Evolutionary conservation across 2,888 invertebrate species (phyloP), one percentile per base, ranked within the genome.

Genomic region (Catocala nupta): DNA sequence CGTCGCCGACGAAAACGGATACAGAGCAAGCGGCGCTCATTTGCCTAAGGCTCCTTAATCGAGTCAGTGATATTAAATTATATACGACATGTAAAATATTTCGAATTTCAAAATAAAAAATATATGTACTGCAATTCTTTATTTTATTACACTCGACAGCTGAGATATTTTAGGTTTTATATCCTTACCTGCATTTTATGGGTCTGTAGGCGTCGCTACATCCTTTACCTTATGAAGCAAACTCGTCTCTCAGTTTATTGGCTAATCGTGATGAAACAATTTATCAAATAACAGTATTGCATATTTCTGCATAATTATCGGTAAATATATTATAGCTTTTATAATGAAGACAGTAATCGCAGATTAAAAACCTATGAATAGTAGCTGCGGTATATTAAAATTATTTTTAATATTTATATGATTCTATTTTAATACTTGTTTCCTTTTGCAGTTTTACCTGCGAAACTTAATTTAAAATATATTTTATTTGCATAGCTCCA

Each of bases 1-100:
- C 76, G 91, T 92, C 5, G 96, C 96, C 45, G 96, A 96, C 75
- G 96, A 96, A 80, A 95, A 96, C 66, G 95, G 95, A 33, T 95
- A 94, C 83, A 87, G 90, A 59, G 92, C 95, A 0, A 85, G 83
- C 55, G 95, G 95, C n/a, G 94, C 94, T 33, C 95, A 95, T 80
- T 82, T 94, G 65, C 94, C 93, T 51, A 81, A 81, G 73, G 70
- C 58, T 71, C 78, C 68, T 52, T 81, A 70, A 74, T 16, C 50
- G 55, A 63, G 59, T 68, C 63, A 73, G 45, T 45, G 13, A 12
- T 51, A 58, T 55, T 63, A 67, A 59, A 56, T 65, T 39, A 57
- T 42, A 62, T 62, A 54, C 61, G 68, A 75, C 65, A 49, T 55
- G 49, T 54, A 13, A 65, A 65, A 75, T 52, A 48, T 63, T 70